These are phyloP conservation scores for Epinotia demarniana DNA, from an alignment of 2,888 invertebrate species.

Conservation along the genomic window DNA sequence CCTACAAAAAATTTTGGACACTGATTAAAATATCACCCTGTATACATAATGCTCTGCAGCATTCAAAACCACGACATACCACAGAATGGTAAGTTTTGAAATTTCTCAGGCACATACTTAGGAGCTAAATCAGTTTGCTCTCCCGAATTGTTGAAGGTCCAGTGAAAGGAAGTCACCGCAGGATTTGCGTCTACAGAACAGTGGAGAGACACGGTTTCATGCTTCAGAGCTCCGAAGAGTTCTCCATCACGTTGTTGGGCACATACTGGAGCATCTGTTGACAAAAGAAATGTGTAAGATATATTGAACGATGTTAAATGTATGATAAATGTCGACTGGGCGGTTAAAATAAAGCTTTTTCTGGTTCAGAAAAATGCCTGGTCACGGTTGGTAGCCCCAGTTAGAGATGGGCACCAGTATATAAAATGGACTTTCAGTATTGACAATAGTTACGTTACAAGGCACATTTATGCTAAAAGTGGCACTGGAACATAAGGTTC, in stretches of 20 bases:
- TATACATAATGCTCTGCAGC: no score
- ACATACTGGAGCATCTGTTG: conserved; percentile 90
- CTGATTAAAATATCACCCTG: no score
- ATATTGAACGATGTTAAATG: background rate
- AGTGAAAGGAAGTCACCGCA: conserved; percentile 93
- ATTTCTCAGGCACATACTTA: conserved; percentile 67
- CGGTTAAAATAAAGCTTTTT: no score
- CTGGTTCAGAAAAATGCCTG: no score
- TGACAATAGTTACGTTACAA: no score
- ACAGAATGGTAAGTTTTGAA: background rate
- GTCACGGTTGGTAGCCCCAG: no score
- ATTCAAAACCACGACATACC: background rate
- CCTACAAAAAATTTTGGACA: no score
- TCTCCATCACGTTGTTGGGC: conserved; percentile 90
- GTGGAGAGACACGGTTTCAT: conserved; percentile 93
- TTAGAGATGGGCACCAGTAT: no score
- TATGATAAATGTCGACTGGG: no score
- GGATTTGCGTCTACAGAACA: conserved; percentile 96
- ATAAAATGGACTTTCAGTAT: no score
- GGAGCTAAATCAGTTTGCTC: conserved; percentile 92
- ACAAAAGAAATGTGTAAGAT: background rate
- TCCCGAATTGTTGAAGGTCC: conserved; percentile 97
- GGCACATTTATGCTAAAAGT: no score
- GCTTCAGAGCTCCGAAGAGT: conserved; percentile 93
- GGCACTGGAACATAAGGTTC: no score